Percentiles rank a stretch among this genome's conserved stretches.
Evolutionary conservation across 2,113 vertebrate species (phyloP).

Genomic region (Clarias magur): DNA sequence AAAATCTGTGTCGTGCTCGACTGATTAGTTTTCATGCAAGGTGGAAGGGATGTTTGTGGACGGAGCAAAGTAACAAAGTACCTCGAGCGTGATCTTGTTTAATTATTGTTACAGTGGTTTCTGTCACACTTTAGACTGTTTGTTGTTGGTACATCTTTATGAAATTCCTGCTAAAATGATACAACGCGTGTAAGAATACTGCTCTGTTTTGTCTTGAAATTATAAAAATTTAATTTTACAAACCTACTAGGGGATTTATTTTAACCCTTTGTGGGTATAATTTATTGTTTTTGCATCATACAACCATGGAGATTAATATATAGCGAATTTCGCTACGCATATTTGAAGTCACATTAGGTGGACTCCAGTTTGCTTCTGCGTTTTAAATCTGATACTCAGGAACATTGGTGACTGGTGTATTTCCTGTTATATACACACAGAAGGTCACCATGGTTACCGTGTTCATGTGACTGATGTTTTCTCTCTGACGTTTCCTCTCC

Average conservation of each 20-base stretch:
- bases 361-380: not conserved
- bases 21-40: no score
- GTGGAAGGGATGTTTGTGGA: no score
- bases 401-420: not conserved
- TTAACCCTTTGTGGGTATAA: not conserved
- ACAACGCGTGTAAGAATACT: no score
- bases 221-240: not conserved
- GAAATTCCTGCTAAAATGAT: no score
- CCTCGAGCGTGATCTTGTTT: no score
- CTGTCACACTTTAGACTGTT: no score
- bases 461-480: not conserved
- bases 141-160: no score
- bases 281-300: no score
- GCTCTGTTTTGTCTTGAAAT: not conserved
- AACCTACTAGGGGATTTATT: not conserved
- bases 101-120: no score
- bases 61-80: no score
- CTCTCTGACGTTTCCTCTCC: constrained; percentile 47
- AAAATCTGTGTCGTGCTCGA: not conserved
- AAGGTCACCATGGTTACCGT: not conserved
- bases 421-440: not conserved
- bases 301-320: no score
- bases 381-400: not conserved
- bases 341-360: not conserved
- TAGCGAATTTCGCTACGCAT: no score